Conservation (phyloP, 2,113 vertebrate genomes). For the Zosterops borbonicus region DNA sequence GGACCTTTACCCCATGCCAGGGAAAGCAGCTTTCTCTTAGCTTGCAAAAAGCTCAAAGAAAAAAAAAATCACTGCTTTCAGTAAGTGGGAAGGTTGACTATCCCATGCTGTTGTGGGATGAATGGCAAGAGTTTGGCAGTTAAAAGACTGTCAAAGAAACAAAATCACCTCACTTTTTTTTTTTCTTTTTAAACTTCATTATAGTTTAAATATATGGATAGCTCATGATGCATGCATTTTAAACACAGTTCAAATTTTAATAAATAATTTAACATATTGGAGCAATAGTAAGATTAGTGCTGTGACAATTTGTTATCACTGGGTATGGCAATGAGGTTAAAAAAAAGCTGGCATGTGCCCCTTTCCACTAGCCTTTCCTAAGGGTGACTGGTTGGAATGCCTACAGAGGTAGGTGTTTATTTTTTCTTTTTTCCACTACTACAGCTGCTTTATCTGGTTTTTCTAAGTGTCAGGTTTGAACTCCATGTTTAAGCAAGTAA, state of each 20-base stretch:
- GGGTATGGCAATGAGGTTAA: neutral
- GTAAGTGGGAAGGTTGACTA: neutral
- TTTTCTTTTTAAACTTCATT: neutral
- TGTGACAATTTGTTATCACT: neutral
- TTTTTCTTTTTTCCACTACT: neutral
- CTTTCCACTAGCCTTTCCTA: neutral
- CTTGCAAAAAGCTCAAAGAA: neutral
- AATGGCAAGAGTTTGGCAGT: neutral
- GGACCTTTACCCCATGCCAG: neutral
- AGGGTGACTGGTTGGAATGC: neutral
- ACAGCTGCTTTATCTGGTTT: neutral
- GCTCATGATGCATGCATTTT: neutral
- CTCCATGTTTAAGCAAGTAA: constrained; percentile 45
- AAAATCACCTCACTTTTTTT: neutral
- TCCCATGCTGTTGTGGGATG: neutral
- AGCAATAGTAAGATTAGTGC: neutral
- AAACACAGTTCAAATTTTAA: neutral
- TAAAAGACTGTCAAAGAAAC: neutral
- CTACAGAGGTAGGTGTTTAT: neutral
- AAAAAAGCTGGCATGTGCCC: accelerated
- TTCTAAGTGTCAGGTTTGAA: neutral
- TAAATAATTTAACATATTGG: neutral
- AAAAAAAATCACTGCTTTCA: neutral
- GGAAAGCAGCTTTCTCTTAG: neutral
- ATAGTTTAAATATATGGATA: neutral